These are phyloP conservation scores for Oxyscelio sp. DNA, from an alignment of 2,888 invertebrate genomes.

Conservation along the genomic window DNA sequence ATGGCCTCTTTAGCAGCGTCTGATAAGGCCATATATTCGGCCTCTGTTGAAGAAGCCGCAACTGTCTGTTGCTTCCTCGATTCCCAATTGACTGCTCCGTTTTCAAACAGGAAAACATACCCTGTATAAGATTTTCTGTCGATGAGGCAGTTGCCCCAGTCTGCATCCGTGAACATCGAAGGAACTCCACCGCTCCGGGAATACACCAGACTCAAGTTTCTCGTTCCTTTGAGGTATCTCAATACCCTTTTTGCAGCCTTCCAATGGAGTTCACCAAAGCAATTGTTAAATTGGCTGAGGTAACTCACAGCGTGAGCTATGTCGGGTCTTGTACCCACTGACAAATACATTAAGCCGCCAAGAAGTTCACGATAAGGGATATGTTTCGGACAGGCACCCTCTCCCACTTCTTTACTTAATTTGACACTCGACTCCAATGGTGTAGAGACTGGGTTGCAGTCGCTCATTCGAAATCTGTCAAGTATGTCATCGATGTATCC, in stretches of 20 bases:
- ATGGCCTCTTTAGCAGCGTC: too few species aligned
- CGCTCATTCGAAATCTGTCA: slow-evolving; percentile 57
- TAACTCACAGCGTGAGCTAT: not conserved
- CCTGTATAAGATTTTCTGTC: slow-evolving; percentile 26
- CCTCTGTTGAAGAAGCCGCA: too few species aligned
- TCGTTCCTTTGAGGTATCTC: slow-evolving; percentile 18
- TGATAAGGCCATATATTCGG: too few species aligned
- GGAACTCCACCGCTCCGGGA: too few species aligned
- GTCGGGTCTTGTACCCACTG: too few species aligned
- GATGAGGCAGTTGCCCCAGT: slow-evolving; percentile 5
- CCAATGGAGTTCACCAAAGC: slow-evolving; percentile 8
- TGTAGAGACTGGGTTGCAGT: slow-evolving; percentile 64
- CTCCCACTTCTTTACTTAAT: not conserved
- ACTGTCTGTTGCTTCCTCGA: slow-evolving; percentile 18
- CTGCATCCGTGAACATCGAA: slow-evolving; percentile 15
- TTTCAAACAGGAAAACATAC: slow-evolving; percentile 16
- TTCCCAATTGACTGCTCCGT: slow-evolving; percentile 24
- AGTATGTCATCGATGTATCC: slow-evolving; percentile 61
- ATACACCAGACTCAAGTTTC: too few species aligned
- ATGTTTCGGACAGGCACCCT: not conserved
- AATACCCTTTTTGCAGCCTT: slow-evolving; percentile 13
- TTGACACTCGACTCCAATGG: slow-evolving; percentile 60
- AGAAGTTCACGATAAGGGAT: slow-evolving; percentile 64
- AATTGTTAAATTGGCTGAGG: not conserved
- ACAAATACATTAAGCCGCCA: slow-evolving; percentile 41